Evolutionary conservation across 2,113 vertebrate genomes (phyloP).

Genomic region (Equus przewalskii): DNA sequence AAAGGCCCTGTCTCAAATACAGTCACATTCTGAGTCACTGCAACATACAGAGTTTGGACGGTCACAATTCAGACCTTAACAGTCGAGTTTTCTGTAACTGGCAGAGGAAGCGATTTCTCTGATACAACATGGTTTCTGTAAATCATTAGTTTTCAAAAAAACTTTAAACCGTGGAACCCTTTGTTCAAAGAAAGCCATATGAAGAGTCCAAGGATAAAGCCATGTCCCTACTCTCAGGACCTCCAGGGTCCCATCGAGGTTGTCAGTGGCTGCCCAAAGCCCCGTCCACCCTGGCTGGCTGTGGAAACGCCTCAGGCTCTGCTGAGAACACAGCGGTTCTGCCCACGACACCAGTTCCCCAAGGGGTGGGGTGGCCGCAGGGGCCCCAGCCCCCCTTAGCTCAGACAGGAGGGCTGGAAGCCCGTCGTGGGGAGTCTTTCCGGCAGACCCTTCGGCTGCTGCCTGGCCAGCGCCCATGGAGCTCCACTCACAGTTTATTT

Average conservation of each 20-base stretch:
- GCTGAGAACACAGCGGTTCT: not conserved
- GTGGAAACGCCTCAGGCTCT: not conserved
- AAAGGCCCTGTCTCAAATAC: not conserved
- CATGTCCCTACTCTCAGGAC: not conserved
- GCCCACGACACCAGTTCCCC: rapidly evolving
- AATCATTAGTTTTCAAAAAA: not conserved
- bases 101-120: not conserved
- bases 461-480: not conserved
- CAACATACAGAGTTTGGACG: not conserved
- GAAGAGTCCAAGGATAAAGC: no score
- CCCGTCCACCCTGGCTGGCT: not conserved
- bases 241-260: rapidly evolving
- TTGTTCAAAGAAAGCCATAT: not conserved
- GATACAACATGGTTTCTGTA: not conserved
- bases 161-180: not conserved
- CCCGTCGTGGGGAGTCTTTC: not conserved
- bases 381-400: not conserved
- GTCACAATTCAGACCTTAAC: not conserved
- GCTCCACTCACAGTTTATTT: not conserved
- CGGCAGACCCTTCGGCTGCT: not conserved
- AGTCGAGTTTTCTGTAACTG: not conserved
- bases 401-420: not conserved
- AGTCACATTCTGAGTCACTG: not conserved
- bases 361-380: rapidly evolving
- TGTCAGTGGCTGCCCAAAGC: no score